Base-by-base conservation (phyloP, 2,888 invertebrate genomes). In the Sycophila texana region DNA sequence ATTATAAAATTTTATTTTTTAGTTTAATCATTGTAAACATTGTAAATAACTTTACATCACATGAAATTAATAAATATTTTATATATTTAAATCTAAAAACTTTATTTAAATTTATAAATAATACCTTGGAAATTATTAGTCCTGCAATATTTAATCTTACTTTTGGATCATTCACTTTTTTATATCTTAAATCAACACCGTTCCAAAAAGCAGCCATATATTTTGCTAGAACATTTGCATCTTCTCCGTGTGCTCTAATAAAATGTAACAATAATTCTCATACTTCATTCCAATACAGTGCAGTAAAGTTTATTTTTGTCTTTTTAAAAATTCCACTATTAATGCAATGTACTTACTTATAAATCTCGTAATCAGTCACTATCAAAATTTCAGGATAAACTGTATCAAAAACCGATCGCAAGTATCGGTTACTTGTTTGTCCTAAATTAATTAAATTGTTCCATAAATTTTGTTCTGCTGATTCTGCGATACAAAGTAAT, bases 121-220 rank as follows among this genome's bases (percentile, higher is more conserved):
- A 80, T 81, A 87, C 87, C 81, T 66, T 22, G 5, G 84, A 84
- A 77, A 87, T 82, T 55, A 87, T 80, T 47, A 87, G 83, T 60
- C 85, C 86, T 10, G 86, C 86, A 55, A 87, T 83, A 66, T 85
- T 84, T 4, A 86, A 79, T 61, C 86, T 84, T 26, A 87, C 83
- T 70, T 60, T 84, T 5, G 87, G 87, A 14, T 81, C 77, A 5
- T 49, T 82, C 12, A 87, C 63, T 47, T 80, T 72, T 70, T 87
- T 83, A 47, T 85, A 87, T 66, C 86, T 83, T 68, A 87, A 83
- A 60, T 87, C 87, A 5, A 87, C 85, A 4, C 83, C 87, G 55
- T 87, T 87, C 87, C 86, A 87, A 67, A 87, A 86, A 0, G 87
- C 82, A n/a, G 86, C 51, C 7, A 85, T 75, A 63, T 87, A 87